Percentiles rank a stretch among this genome's conserved stretches.
Conservation (phyloP, 2,113 vertebrate genomes). For the Aphyosemion australe region DNA sequence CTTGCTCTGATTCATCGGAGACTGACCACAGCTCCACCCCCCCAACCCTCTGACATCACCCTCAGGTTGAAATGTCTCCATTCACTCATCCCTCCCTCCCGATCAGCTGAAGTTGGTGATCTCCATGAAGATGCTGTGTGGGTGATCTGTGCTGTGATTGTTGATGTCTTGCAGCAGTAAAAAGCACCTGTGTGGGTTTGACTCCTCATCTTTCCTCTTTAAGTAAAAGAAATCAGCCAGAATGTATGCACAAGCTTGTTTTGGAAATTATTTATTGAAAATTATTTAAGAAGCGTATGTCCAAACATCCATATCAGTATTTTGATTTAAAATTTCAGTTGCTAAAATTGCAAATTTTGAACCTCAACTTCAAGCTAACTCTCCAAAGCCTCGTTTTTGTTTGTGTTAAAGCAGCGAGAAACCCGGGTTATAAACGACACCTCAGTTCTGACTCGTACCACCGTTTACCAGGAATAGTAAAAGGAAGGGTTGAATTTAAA, state of each 20-base stretch:
- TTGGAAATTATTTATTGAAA: constrained; percentile 78
- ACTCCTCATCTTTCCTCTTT: constrained; percentile 45
- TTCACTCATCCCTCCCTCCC: constrained; percentile 54
- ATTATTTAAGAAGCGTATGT: constrained; percentile 76
- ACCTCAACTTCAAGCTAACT: constrained; percentile 75
- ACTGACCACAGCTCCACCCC: too few species aligned
- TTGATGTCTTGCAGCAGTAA: constrained; percentile 57
- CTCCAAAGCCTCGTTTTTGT: constrained; percentile 75
- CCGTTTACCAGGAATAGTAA: constrained; percentile 13
- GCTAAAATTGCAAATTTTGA: constrained; percentile 60
- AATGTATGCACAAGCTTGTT: constrained; percentile 75
- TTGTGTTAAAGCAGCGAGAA: constrained; percentile 30
- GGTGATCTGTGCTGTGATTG: constrained; percentile 54
- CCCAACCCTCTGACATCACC: constrained; percentile 39
- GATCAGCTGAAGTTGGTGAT: constrained; percentile 50
- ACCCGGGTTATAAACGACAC: background rate
- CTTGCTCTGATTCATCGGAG: constrained; percentile 12
- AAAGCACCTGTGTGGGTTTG: constrained; percentile 53
- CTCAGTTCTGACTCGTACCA: constrained; percentile 32
- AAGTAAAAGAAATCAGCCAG: constrained; percentile 58
- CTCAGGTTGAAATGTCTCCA: constrained; percentile 71
- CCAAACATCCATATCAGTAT: constrained; percentile 78
- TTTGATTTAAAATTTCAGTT: constrained; percentile 52
- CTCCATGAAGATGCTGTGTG: constrained; percentile 64
- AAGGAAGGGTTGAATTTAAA: background rate